These are phyloP conservation scores for Sebastes cheni DNA, from an alignment of 2,797 vertebrate genomes.

Conservation along the genomic window DNA sequence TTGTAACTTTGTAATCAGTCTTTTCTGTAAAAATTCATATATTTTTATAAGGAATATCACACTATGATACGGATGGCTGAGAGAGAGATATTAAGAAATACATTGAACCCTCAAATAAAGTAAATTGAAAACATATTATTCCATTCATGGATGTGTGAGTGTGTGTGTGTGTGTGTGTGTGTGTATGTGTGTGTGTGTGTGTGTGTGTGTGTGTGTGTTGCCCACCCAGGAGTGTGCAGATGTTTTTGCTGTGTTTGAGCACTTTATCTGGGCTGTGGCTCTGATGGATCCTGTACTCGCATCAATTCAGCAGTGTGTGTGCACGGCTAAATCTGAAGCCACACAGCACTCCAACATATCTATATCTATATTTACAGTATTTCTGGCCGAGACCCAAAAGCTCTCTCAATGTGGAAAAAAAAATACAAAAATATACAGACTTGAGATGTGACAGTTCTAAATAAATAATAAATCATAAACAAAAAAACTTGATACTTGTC, in stretches of 20 bases:
- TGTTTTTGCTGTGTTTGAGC: conserved; percentile 56
- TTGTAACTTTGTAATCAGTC: conserved; percentile 81
- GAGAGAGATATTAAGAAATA: conserved; percentile 84
- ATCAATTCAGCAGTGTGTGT: conserved; percentile 48
- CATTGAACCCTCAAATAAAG: conserved; percentile 80
- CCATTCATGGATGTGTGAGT: conserved; percentile 73
- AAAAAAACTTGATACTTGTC: conserved; percentile 42
- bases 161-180: conserved; percentile 28
- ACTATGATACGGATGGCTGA: conserved; percentile 85
- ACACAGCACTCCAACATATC: conserved; percentile 51
- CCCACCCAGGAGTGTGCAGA: conserved; percentile 26
- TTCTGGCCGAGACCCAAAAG: conserved; percentile 63
- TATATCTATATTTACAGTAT: conserved; percentile 74
- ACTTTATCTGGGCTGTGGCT: conserved; percentile 60
- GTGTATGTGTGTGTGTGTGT: conserved; percentile 36
- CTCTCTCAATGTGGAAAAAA: conserved; percentile 50
- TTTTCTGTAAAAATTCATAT: conserved; percentile 86
- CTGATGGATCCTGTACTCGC: conserved; percentile 51
- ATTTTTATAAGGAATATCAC: conserved; percentile 85
- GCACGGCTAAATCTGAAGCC: conserved; percentile 58
- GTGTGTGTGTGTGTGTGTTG: conserved; percentile 25
- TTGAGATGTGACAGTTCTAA: conserved; percentile 62
- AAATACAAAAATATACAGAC: conserved; percentile 72
- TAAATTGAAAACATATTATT: conserved; percentile 81
- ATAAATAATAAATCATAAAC: conserved; percentile 67